These are phyloP conservation scores for Heliconius cydno DNA, from an alignment of 2,888 invertebrate species.

Conservation along the genomic window DNA sequence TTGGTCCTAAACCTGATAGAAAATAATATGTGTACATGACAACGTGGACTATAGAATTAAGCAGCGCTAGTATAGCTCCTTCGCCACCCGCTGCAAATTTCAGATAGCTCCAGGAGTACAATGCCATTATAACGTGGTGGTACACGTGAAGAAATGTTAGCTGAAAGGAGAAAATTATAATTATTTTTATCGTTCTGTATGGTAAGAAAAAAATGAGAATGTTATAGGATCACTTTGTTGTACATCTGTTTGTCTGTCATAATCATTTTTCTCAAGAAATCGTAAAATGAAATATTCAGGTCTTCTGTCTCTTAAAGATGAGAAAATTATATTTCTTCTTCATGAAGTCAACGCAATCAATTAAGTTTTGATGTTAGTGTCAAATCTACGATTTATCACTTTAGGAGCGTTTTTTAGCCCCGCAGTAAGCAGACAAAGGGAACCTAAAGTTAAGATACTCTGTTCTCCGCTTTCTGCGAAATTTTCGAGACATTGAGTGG, in stretches of 20 bases:
- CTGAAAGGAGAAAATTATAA: constrained; percentile 78
- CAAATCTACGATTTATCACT: no score
- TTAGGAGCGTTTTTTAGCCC: no score
- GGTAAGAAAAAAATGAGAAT: not conserved
- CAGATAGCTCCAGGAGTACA: constrained; percentile 91
- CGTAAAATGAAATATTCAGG: no score
- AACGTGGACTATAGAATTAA: constrained; percentile 91
- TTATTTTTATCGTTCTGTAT: not conserved
- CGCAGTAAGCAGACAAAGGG: no score
- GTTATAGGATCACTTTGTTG: not conserved
- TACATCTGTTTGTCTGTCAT: not conserved
- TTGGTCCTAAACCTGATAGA: constrained; percentile 89
- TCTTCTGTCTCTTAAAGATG: no score
- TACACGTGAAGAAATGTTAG: constrained; percentile 95
- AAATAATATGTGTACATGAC: constrained; percentile 93
- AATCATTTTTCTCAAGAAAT: no score
- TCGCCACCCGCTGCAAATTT: constrained; percentile 92
- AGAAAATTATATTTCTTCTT: no score
- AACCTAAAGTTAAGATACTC: no score
- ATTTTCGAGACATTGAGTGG: no score
- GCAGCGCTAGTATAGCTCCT: constrained; percentile 88
- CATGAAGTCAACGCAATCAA: no score
- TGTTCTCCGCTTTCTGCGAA: no score
- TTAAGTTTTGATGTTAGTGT: no score
- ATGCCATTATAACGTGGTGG: constrained; percentile 91